phyloP scores from a whole-genome alignment of 2,888 invertebrate genomes.

The Mimas tiliae region DNA sequence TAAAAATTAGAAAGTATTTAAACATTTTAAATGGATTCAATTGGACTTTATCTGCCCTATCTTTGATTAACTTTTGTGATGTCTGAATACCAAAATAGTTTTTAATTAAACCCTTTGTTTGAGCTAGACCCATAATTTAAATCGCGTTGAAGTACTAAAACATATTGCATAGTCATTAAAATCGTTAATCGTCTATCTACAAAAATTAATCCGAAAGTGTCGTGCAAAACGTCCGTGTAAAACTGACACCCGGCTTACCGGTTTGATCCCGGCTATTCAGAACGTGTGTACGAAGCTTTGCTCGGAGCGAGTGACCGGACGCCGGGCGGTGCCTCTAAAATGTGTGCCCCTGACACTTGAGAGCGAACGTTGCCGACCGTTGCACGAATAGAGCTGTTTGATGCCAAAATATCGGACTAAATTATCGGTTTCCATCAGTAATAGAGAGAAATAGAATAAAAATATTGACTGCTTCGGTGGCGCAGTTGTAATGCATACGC shows the following conservation, averaged over 20 bases:
- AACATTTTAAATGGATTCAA: not conserved
- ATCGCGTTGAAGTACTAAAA: not conserved
- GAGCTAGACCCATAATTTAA: not conserved
- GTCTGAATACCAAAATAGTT: constrained; percentile 13
- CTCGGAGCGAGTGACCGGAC: not conserved
- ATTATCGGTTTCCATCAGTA: not conserved
- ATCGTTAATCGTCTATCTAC: not conserved
- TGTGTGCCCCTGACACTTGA: constrained; percentile 13
- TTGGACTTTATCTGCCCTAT: not conserved
- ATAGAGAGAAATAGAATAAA: not conserved
- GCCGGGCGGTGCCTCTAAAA: not conserved
- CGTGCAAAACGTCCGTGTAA: constrained; percentile 14
- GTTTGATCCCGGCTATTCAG: constrained; percentile 1
- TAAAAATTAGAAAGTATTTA: not conserved
- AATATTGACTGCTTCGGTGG: too few relatives aligned
- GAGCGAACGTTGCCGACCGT: not conserved
- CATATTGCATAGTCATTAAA: not conserved
- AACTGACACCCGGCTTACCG: constrained; percentile 7
- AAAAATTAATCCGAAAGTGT: constrained; percentile 4
- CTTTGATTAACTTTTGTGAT: constrained; percentile 5
- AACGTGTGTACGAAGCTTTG: constrained; percentile 14
- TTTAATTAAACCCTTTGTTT: constrained; percentile 12
- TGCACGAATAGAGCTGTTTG: not conserved
- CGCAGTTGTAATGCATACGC: too few relatives aligned
- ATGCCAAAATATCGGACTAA: constrained; percentile 32